Percentiles rank a stretch among this genome's conserved stretches.
Evolutionary conservation across 2,888 invertebrate genomes (phyloP).

Genomic region (Zootermopsis nevadensis): DNA sequence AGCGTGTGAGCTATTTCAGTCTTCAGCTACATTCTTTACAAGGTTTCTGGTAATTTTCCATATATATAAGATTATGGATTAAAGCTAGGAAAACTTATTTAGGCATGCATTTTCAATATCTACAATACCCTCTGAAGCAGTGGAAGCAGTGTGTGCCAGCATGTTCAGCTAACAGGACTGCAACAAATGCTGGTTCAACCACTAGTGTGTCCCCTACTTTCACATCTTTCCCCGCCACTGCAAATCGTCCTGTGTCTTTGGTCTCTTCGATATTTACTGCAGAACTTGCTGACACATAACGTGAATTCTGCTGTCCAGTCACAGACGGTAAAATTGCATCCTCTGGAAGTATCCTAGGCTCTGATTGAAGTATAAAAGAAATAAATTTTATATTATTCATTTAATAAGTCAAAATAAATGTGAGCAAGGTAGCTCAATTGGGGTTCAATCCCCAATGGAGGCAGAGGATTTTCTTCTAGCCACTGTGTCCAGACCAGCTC

Average conservation of each 20-base stretch:
- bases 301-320: constrained; percentile 3
- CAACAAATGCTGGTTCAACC: constrained; percentile 78
- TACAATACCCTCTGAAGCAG: constrained; percentile 73
- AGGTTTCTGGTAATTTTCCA: too few relatives aligned
- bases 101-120: too few relatives aligned
- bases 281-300: constrained; percentile 72
- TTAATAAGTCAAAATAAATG: too few relatives aligned
- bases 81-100: too few relatives aligned
- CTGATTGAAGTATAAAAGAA: background rate
- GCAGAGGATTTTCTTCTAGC: too few relatives aligned
- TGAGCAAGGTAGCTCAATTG: too few relatives aligned
- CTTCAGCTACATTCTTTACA: too few relatives aligned
- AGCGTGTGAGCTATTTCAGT: too few relatives aligned
- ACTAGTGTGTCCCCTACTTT: constrained; percentile 78
- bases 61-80: too few relatives aligned
- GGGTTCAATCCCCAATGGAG: too few relatives aligned
- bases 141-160: constrained; percentile 77
- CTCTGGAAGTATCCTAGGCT: background rate
- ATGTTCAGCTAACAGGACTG: constrained; percentile 76
- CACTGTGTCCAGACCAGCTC: too few relatives aligned
- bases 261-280: constrained; percentile 73
- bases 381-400: too few relatives aligned
- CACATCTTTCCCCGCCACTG: constrained; percentile 76
- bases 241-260: constrained; percentile 76
- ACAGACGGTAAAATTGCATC: constrained; percentile 11